Conservation (phyloP, 2,888 invertebrate species). For the Drosophila planitibia region DNA sequence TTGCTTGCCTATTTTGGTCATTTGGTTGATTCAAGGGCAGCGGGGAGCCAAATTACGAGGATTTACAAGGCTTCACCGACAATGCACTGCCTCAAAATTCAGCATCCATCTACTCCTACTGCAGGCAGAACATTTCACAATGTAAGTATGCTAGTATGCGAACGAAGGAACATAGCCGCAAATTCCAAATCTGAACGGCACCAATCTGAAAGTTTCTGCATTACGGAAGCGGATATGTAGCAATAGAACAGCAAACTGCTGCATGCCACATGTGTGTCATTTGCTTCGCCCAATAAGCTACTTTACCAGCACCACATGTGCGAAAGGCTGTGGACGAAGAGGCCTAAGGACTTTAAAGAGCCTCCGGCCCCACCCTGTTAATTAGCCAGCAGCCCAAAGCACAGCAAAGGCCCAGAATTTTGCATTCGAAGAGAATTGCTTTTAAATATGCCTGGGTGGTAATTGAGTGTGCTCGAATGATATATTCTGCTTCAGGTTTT, state of each 20-base stretch:
- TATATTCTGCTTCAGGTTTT: neutral
- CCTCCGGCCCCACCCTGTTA: neutral
- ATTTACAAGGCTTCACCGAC: constrained; percentile 48
- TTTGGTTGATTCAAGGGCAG: constrained; percentile 22
- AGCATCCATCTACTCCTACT: constrained; percentile 36
- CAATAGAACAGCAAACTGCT: constrained; percentile 10
- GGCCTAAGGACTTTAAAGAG: neutral
- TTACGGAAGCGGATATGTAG: constrained; percentile 51
- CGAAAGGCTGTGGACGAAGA: constrained; percentile 24
- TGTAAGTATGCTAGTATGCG: constrained; percentile 22
- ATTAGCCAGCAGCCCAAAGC: constrained; percentile 8
- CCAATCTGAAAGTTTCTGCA: constrained; percentile 43
- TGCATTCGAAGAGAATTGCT: constrained; percentile 2
- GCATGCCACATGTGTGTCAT: constrained; percentile 1
- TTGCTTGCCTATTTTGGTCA: constrained; percentile 29
- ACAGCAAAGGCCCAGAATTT: neutral
- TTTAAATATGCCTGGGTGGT: neutral
- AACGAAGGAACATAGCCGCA: constrained; percentile 15
- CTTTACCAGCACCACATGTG: constrained; percentile 34
- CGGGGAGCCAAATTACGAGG: constrained; percentile 17
- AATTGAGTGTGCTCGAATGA: neutral
- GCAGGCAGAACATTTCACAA: constrained; percentile 21
- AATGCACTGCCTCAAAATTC: constrained; percentile 24
- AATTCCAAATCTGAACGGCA: constrained; percentile 6
- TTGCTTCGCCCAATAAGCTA: constrained; percentile 33